phyloP scores from a whole-genome alignment of 2,797 vertebrate species.

The Epinephelus malabaricus region DNA sequence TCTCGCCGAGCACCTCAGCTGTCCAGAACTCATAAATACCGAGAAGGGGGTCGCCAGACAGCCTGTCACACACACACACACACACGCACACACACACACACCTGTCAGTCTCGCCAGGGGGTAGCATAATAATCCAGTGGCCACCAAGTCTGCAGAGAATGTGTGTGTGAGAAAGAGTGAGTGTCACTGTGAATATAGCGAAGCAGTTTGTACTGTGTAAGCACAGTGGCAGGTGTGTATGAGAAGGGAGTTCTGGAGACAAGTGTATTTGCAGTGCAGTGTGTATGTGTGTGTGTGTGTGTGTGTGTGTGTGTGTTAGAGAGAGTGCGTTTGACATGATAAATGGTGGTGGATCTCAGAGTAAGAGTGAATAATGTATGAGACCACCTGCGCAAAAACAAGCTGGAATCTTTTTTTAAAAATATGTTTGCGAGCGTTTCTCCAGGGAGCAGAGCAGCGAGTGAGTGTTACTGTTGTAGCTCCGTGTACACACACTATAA shows the following conservation, averaged over 20 bases:
- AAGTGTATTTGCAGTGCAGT: conserved; percentile 53
- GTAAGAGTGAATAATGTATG: conserved; percentile 62
- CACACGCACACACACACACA: conserved; percentile 55
- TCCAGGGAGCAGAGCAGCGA: conserved; percentile 30
- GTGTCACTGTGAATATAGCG: conserved; percentile 30
- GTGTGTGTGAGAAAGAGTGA: conserved; percentile 22
- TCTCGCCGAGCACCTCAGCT: conserved; percentile 82
- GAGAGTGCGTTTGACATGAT: conserved; percentile 31
- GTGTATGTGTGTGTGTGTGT: conserved; percentile 4
- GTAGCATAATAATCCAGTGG: conserved; percentile 56
- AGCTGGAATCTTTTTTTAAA: conserved; percentile 44
- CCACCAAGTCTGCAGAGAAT: conserved; percentile 60
- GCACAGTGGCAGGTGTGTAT: conserved; percentile 63
- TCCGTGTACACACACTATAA: conserved; percentile 5
- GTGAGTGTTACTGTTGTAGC: conserved; percentile 33
- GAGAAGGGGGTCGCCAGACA: conserved; percentile 59
- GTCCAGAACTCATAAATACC: conserved; percentile 84
- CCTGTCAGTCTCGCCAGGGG: conserved; percentile 78
- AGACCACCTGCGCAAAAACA: conserved; percentile 51
- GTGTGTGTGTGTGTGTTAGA: neutral
- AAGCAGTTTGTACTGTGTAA: conserved; percentile 50
- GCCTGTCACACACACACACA: conserved; percentile 64
- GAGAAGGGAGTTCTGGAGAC: conserved; percentile 44
- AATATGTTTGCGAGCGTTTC: conserved; percentile 44
- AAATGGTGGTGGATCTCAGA: conserved; percentile 41